These are phyloP conservation scores for Sycophila texana DNA, from an alignment of 2,888 invertebrate species.

Conservation along the genomic window DNA sequence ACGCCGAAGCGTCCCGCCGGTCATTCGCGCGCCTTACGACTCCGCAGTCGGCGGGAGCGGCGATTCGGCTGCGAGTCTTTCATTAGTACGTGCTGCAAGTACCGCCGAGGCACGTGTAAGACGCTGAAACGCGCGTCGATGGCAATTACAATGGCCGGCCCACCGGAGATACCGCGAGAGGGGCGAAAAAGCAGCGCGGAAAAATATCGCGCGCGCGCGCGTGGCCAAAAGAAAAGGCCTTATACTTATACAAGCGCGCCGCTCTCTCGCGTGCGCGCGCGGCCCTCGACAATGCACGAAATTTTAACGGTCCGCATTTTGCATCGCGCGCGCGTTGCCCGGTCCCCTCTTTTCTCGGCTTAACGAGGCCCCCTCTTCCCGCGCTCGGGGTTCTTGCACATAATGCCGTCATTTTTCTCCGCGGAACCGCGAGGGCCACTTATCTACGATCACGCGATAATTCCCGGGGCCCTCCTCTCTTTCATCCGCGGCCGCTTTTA, in stretches of 20 bases:
- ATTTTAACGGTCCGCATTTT: constrained; percentile 38
- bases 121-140: too few species aligned
- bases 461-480: constrained; percentile 6
- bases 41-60: too few species aligned
- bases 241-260: too few species aligned
- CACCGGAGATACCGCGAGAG: too few species aligned
- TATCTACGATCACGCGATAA: constrained; percentile 31
- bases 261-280: background rate
- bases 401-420: constrained; percentile 24
- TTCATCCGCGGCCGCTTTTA: constrained; percentile 7
- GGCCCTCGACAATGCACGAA: constrained; percentile 21
- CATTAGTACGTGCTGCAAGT: too few species aligned
- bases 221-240: background rate
- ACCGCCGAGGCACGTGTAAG: too few species aligned
- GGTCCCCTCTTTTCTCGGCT: background rate
- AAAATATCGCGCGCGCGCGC: background rate
- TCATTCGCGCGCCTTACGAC: too few species aligned
- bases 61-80: too few species aligned
- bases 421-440: constrained; percentile 1
- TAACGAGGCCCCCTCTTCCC: constrained; percentile 21
- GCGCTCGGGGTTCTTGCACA: background rate
- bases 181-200: background rate
- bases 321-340: constrained; percentile 8
- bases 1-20: too few species aligned
- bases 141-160: too few species aligned